phyloP scores from a whole-genome alignment of 1,140 invertebrate genomes.

The Planococcus citri region DNA sequence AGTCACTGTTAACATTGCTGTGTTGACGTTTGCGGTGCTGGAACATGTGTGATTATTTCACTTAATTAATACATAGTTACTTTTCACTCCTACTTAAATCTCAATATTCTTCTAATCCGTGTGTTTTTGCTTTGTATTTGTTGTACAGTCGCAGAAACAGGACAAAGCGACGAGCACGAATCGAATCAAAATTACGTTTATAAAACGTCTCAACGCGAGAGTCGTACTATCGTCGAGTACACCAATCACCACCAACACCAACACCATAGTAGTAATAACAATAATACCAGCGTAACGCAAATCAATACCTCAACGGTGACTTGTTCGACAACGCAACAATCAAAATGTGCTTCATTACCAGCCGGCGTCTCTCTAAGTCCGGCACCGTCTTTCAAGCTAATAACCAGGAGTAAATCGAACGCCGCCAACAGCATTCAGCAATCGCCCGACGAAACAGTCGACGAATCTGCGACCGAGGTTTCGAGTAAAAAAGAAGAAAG shows the following conservation, averaged over 20 bases:
- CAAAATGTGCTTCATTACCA: background rate
- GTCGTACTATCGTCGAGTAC: background rate
- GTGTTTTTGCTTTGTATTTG: background rate
- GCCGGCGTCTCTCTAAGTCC: background rate
- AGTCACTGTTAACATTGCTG: too few species aligned
- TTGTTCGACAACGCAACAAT: background rate
- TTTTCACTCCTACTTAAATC: too few species aligned
- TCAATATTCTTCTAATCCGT: background rate
- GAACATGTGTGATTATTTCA: too few species aligned
- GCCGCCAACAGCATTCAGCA: background rate
- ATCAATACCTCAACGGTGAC: background rate
- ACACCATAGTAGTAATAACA: too few species aligned
- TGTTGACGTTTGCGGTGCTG: too few species aligned
- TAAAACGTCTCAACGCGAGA: background rate
- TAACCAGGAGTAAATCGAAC: background rate
- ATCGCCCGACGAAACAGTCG: background rate
- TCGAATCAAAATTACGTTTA: background rate
- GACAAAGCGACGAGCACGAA: constrained; percentile 13
- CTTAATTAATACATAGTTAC: too few species aligned
- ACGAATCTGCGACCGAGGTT: background rate
- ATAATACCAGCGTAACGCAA: constrained; percentile 10
- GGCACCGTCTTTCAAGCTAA: background rate
- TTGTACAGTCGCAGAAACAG: background rate
- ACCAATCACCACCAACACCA: background rate
- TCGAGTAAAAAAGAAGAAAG: background rate